Conservation (phyloP, 2,797 vertebrate species). For the Catharus ustulatus region DNA sequence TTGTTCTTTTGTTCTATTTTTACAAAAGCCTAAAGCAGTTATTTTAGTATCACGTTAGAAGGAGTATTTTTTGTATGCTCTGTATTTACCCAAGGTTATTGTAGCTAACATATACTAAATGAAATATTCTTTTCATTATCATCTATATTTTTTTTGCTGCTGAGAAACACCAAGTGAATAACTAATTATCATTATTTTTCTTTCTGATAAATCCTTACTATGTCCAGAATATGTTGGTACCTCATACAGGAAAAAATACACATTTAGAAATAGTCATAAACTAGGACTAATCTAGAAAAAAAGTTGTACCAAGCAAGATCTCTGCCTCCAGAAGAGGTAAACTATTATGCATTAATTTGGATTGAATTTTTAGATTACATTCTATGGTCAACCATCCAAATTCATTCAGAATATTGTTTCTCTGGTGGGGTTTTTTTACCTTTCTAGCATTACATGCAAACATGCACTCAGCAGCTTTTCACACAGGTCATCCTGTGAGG, state of each 20-base stretch:
- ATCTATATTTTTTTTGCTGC: not conserved
- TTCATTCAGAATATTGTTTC: not conserved
- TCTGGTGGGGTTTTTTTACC: not conserved
- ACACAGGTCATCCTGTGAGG: not conserved
- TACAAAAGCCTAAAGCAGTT: not conserved
- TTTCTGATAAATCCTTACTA: not conserved
- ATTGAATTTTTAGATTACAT: not conserved
- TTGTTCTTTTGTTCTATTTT: not conserved
- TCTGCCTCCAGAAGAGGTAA: not conserved
- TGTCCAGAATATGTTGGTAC: not conserved
- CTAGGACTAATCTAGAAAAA: not conserved
- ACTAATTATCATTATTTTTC: not conserved
- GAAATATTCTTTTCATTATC: not conserved
- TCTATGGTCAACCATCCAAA: not conserved
- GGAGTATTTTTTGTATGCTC: not conserved
- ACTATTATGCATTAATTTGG: not conserved
- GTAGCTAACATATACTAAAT: not conserved
- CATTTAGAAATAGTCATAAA: not conserved
- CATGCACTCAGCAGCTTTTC: not conserved
- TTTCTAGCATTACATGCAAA: not conserved
- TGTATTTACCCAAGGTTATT: not conserved
- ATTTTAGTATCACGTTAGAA: not conserved
- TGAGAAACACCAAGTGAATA: not conserved
- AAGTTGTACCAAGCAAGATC: not conserved
- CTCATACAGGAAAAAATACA: not conserved